Base-by-base conservation (phyloP, 2,797 vertebrate species). In the Epinephelus awoara region DNA sequence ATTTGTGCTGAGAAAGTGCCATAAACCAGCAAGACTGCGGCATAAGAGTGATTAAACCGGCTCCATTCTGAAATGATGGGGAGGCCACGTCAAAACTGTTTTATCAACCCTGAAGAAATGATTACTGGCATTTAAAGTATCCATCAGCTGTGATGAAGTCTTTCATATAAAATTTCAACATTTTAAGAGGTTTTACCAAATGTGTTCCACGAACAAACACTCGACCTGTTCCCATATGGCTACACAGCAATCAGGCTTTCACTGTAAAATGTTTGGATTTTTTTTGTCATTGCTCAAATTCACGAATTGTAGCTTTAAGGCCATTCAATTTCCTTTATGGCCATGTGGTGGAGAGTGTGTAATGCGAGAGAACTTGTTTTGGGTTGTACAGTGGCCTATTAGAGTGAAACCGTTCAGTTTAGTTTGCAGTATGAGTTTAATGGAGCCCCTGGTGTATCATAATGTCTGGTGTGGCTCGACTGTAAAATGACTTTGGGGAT, bases 291-390 rank as follows among this genome's bases (percentile, higher is more conserved):
- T 19, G 0, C n/a, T 56, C 51, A 66, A 10, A 65, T 68, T 82
- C 67, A 40, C 46, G 62, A 61, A 7, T 40, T 34, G 34, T 68
- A 52, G 59, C 44, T 86, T 73, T 71, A 38, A 82, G 49, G 75
- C 67, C 55, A 65, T 88, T 88, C 64, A 44, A 77, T 89, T 81
- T 81, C 1, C 63, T 85, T 84, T 85, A 82, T 82, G 44, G 74
- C 64, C 47, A 6, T 75, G 78, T 38, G 64, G 17, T 64, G 65
- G 38, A 49, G 54, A 64, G 72, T 29, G 72, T 40, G 15, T 51
- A 57, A 75, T 67, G 62, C n/a, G 13, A 44, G 79, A 46, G 51
- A 19, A 29, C 50, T 25, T 47, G 68, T 56, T 75, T 34, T 17
- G 8, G 54, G 69, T 63, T 47, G 69, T 44, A 70, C 72, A 25